phyloP scores from a whole-genome alignment of 2,888 invertebrate genomes.

The Octodonta nipae region DNA sequence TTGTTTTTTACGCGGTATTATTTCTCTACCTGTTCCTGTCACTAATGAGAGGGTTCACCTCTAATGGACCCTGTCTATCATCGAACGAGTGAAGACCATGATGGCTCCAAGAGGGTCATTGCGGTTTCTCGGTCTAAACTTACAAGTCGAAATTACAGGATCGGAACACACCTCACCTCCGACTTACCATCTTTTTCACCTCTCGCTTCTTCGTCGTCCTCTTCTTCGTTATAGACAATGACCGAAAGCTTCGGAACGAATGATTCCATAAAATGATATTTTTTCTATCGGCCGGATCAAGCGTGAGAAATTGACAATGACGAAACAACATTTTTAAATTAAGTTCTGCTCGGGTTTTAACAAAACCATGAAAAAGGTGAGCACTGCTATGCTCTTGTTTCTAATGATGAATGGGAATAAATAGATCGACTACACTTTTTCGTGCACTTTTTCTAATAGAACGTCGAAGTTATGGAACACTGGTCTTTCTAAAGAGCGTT shows the following conservation, averaged over 20 bases:
- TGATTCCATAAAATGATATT: conserved; percentile 19
- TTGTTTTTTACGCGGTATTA: conserved; percentile 13
- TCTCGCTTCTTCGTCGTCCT: too few species aligned
- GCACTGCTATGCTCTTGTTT: too few species aligned
- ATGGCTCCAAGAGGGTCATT: conserved; percentile 15
- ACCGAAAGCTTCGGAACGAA: conserved; percentile 19
- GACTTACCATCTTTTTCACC: too few species aligned
- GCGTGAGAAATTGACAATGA: conserved; percentile 10
- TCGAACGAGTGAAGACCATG: conserved; percentile 1
- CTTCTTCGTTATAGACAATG: conserved; percentile 23
- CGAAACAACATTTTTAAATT: conserved; percentile 8
- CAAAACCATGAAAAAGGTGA: background rate
- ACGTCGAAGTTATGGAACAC: too few species aligned
- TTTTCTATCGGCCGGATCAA: conserved; percentile 10
- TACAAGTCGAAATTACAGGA: conserved; percentile 17
- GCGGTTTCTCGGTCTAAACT: conserved; percentile 21
- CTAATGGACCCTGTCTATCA: conserved; percentile 17
- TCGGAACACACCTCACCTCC: conserved; percentile 6
- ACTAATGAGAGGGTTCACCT: conserved; percentile 15
- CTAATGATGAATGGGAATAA: too few species aligned
- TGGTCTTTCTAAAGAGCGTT: too few species aligned
- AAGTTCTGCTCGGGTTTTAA: conserved; percentile 3
- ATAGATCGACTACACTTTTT: too few species aligned
- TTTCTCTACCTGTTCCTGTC: conserved; percentile 15
- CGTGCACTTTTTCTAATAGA: too few species aligned